Evolutionary conservation across 2,888 invertebrate genomes (phyloP), one percentile per base, ranked within the genome.

Genomic region (Coenonympha arcania): DNA sequence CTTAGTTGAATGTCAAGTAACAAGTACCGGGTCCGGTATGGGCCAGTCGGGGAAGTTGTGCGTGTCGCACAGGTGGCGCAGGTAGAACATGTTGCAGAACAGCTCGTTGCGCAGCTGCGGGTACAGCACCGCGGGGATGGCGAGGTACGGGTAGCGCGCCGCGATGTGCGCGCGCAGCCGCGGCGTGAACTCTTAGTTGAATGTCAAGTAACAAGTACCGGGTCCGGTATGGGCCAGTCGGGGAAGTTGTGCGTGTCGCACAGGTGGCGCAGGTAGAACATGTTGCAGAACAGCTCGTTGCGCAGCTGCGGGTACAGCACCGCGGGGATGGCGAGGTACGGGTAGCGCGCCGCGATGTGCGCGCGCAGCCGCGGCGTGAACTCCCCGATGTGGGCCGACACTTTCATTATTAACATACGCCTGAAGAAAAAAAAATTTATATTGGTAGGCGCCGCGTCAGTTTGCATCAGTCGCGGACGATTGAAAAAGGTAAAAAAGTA

Each of bases 21-120:
- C 16, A 18, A 5, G 81, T 76, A 97, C 96, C 39, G 99, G 96
- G 69, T 98, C 95, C 11, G 93, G 92, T 71, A 99, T 98, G 2
- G 97, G 96, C 99, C 99, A 99, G 73, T 98, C 93, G 4, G 98
- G 98, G 86, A 99, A 99, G 64, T 90, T 89, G 28, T 82, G 84
- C 4, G 90, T 92, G 81, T 99, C 97, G 82, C 98, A 98, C 60
- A 99, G 89, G 84, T 99, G 98, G 2, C 98, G 89, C 70, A 99
- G 87, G 82, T 99, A 99, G 88, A 98, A 99, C 77, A 97, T 96
- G 81, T 96, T 96, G 86, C 99, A 99, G 89, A 99, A 99, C 46
- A 99, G 89, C 87, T 99, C 99, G 64, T 93, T 90, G 68, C 97
- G 95, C 63, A 99, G 87, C 80, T 98, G 98, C 20, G 97, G 95